phyloP scores from a whole-genome alignment of 2,888 invertebrate species.

The Nowickia ferox region DNA sequence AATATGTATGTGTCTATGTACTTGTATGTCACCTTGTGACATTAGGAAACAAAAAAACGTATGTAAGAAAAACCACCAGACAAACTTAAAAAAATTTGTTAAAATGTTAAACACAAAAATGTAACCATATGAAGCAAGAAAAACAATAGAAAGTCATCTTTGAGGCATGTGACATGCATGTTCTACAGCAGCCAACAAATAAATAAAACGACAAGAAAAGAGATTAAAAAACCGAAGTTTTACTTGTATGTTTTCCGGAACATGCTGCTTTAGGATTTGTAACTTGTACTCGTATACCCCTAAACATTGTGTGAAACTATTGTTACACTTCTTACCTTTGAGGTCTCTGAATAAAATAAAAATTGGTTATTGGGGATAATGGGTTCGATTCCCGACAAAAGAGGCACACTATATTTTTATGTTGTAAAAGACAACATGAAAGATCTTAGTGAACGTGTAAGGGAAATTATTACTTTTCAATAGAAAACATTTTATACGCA shows the following conservation, averaged over 20 bases:
- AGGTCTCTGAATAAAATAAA: not conserved
- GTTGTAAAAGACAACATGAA: too few species aligned
- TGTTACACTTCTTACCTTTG: not conserved
- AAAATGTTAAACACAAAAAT: conserved; percentile 28
- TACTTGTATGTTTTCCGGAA: conserved; percentile 29
- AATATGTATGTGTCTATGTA: not conserved
- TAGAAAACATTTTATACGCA: too few species aligned
- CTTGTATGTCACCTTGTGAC: not conserved
- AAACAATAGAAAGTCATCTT: conserved; percentile 31
- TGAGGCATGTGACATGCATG: conserved; percentile 45
- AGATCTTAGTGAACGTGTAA: too few species aligned
- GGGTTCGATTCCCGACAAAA: too few species aligned
- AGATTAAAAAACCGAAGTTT: conserved; percentile 10
- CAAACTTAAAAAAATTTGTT: conserved; percentile 18
- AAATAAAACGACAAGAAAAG: conserved; percentile 15
- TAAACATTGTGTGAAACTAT: not conserved
- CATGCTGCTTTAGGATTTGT: not conserved
- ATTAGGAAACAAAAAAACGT: not conserved
- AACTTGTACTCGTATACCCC: not conserved
- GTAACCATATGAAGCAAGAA: not conserved
- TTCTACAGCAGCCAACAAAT: conserved; percentile 7
- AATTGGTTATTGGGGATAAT: too few species aligned
- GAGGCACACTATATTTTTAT: too few species aligned
- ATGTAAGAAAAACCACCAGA: conserved; percentile 13
- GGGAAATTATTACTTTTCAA: too few species aligned